Evolutionary conservation across 2,888 invertebrate genomes (phyloP).

Genomic region (Chironomus tentans): DNA sequence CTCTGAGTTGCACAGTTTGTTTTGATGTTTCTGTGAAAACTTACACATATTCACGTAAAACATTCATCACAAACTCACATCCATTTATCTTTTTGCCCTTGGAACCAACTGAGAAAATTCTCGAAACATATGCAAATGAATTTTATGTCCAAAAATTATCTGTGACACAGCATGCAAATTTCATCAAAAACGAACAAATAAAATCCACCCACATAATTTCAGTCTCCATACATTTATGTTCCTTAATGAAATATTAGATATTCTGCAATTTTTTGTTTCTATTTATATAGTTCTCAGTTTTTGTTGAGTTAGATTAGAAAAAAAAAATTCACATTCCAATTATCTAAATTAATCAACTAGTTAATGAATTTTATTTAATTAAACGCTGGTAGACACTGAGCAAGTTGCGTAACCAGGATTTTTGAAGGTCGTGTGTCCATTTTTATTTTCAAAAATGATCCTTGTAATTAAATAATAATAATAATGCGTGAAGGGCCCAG

Average conservation of each 20-base stretch:
- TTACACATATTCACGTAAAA: neutral
- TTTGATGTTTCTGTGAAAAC: neutral
- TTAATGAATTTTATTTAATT: no score
- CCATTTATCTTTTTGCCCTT: neutral
- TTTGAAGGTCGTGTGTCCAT: no score
- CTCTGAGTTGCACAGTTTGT: neutral
- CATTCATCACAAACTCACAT: neutral
- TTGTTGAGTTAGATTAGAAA: no score
- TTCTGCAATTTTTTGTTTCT: neutral
- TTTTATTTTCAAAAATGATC: no score
- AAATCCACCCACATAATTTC: neutral
- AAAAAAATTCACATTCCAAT: no score
- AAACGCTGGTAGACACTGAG: no score
- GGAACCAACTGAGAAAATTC: no score
- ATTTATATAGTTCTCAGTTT: neutral
- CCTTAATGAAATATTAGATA: neutral
- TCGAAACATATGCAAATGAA: constrained; percentile 18
- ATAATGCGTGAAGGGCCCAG: no score
- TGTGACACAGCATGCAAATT: neutral
- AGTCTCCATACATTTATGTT: neutral
- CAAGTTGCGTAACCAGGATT: no score
- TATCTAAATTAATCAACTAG: no score
- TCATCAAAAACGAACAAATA: neutral
- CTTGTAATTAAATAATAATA: no score
- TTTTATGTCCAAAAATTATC: constrained; percentile 18